Evolutionary conservation across 1,140 invertebrate species (phyloP).

Genomic region (Condylostylus longicornis): DNA sequence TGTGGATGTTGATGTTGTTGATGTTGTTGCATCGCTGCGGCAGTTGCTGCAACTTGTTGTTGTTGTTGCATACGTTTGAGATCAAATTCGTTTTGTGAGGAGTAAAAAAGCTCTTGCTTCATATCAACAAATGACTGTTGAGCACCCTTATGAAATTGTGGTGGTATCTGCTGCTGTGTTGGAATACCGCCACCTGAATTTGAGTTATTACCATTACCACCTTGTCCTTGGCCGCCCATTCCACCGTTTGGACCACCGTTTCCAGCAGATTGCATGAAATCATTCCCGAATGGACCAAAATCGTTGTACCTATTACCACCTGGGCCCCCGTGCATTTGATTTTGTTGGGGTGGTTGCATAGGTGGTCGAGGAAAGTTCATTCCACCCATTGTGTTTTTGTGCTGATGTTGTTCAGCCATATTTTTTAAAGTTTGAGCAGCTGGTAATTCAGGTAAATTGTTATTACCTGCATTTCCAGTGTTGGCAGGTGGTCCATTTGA

Average conservation of each 20-base stretch:
- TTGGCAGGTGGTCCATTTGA: slow-evolving; percentile 22
- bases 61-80: slow-evolving; percentile 30
- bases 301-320: slow-evolving; percentile 23
- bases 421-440: slow-evolving; percentile 88
- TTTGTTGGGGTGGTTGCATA: slow-evolving; percentile 21
- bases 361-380: slow-evolving; percentile 31
- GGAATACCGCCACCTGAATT: slow-evolving; percentile 11
- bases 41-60: slow-evolving; percentile 20
- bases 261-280: slow-evolving; percentile 2
- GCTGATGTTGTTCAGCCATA: slow-evolving; percentile 91
- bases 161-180: slow-evolving; percentile 24
- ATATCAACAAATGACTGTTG: slow-evolving; percentile 27
- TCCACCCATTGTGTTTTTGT: slow-evolving; percentile 52
- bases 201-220: slow-evolving; percentile 22
- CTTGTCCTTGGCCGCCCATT: too few relatives aligned
- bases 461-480: slow-evolving; percentile 12
- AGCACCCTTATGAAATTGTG: slow-evolving; percentile 28
- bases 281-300: slow-evolving; percentile 17
- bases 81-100: slow-evolving; percentile 31
- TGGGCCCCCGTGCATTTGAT: slow-evolving; percentile 15
- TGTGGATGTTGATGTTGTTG: slow-evolving; percentile 21
- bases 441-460: slow-evolving; percentile 49
- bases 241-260: slow-evolving; percentile 6
- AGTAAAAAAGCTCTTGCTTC: slow-evolving; percentile 31
- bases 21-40: too few relatives aligned